Conservation (phyloP, 2,797 vertebrate species). For the Gobionotothen gibberifrons region DNA sequence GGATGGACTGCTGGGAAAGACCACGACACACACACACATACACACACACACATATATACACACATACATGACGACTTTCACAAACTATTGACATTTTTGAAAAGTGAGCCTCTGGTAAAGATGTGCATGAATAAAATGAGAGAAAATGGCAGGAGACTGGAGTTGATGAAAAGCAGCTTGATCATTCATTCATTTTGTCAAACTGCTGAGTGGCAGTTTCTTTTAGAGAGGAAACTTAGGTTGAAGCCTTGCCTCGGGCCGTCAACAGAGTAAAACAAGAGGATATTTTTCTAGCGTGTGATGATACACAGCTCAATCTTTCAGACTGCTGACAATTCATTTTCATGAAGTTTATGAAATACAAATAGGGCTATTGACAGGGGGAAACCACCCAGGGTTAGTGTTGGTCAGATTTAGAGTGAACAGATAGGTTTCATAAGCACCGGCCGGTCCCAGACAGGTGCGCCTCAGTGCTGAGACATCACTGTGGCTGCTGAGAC, state of each 20-base stretch:
- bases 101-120: slow-evolving; percentile 58
- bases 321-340: slow-evolving; percentile 68
- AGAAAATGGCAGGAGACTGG: slow-evolving; percentile 53
- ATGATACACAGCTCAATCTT: slow-evolving; percentile 45
- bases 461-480: slow-evolving; percentile 55
- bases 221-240: slow-evolving; percentile 60
- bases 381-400: slow-evolving; percentile 41
- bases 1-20: slow-evolving; percentile 69
- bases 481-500: slow-evolving; percentile 43
- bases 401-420: slow-evolving; percentile 33
- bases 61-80: slow-evolving; percentile 20
- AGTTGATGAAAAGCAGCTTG: slow-evolving; percentile 65
- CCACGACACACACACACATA: slow-evolving; percentile 25
- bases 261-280: slow-evolving; percentile 53
- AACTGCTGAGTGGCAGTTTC: slow-evolving; percentile 67
- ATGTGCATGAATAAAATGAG: slow-evolving; percentile 48
- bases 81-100: slow-evolving; percentile 66
- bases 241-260: slow-evolving; percentile 55
- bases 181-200: slow-evolving; percentile 65
- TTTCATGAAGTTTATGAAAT: slow-evolving; percentile 41
- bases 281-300: slow-evolving; percentile 45
- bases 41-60: slow-evolving; percentile 32
- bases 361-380: slow-evolving; percentile 60
- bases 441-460: slow-evolving; percentile 41
- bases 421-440: slow-evolving; percentile 55